Evolutionary conservation across 1,140 invertebrate genomes (phyloP), one percentile per base, ranked within the genome.

Genomic region (Drosophila jambulina): DNA sequence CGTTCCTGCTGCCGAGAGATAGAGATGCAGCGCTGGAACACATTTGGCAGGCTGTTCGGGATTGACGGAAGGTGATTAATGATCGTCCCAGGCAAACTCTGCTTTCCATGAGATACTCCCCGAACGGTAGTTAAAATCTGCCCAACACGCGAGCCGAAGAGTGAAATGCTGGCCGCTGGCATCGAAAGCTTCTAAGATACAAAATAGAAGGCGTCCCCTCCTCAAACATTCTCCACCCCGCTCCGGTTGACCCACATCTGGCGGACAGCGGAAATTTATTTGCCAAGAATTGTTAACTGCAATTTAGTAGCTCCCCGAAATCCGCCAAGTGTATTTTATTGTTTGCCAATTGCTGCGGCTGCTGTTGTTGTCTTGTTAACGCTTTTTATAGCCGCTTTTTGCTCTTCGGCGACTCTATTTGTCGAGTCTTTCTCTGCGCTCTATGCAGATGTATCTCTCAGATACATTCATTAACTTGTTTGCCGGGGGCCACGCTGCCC

Each of bases 391-490:
- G 80, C 67, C 80, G 43, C 60, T 62, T 59, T 78, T 79, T 79
- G 71, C 82, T 75, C 71, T 64, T 77, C 46, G 75, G 63, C 68
- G 32, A 72, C 71, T 78, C 77, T 80, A 87, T 87, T 87, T 88
- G 83, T 87, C 80, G 77, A 53, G 40, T 78, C 43, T 64, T 78
- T 62, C 61, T 60, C 72, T 23, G 15, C 17, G 68, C 79, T 82
- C 74, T 40, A 86, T 88, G 83, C 83, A 87, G 84, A 87, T 87
- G 84, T 87, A 80, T 87, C 72, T 84, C 38, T 49, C 80, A 84
- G 83, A 87, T 88, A 84, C 83, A 88, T 88, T 87, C 83, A 88
- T 87, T 87, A 87, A 86, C 84, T 86, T 67, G 82, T 85, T 86
- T 81, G 82, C 78, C 4, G 21, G 27, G 12, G 56, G 9, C 69